Base-by-base conservation (phyloP, 2,113 vertebrate species). In the Ailuropoda melanoleuca region DNA sequence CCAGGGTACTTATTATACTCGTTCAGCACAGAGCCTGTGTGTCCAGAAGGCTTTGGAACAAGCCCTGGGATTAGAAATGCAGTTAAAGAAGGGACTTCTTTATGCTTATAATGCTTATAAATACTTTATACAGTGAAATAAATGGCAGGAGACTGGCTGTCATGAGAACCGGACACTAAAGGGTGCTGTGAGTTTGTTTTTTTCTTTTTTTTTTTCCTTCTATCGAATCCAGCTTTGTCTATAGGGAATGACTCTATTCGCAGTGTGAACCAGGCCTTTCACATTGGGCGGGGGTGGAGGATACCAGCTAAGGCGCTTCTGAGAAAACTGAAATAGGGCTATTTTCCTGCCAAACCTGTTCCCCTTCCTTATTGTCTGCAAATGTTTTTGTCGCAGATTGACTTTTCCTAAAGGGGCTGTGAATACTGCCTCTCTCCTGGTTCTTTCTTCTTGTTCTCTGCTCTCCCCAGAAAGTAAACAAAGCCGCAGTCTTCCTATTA, bases 281-380 rank as follows among this genome's bases (percentile, higher is more conserved):
- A 88, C 56, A 29, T 60, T 55, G 60, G 83, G 89, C 0, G 26
- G 86, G 70, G 55, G 37, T 96, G 80, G 93, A 94, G 6, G 55
- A 94, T 92, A 72, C 89, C 62, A 93, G 86, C 75, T 84, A 68
- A 95, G 78, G 87, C 74, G 55, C 83, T 97, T 97, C 96, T 97
- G 86, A 95, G 93, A 97, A 91, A 93, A 89, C 92, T 96, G 84
- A 77, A 97, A 85, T 90, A 96, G 72, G 87, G 85, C 80, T 95
- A 53, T 96, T 97, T 97, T 97, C 96, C 92, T 98, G 98, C 89
- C 97, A 97, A 95, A 98, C 92, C 96, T 93, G 92, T 98, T 98
- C 74, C 78, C 46, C 89, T 97, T 97, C 88, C 93, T 97, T 97
- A 93, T 96, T 97, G 97, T 96, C 86, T 95, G 83, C 68, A 92